Percentiles rank a stretch among this genome's conserved stretches.
These are phyloP conservation scores for Diachasma alloeum DNA, from an alignment of 1,140 invertebrate genomes.

Conservation along the genomic window DNA sequence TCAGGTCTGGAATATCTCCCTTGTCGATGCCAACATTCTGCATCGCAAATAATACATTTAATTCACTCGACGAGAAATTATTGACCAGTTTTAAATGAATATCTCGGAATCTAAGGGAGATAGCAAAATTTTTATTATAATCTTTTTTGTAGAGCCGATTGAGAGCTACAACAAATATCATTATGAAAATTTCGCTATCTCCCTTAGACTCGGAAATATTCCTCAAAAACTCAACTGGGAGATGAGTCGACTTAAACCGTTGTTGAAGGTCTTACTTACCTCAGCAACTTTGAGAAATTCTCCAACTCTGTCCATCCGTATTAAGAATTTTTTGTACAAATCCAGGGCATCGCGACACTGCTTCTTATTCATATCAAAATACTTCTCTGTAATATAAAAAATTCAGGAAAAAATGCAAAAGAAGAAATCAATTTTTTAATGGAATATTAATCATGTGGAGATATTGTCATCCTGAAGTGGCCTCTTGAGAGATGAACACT, in stretches of 20 bases:
- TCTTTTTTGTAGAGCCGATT: no score
- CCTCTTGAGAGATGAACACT: no score
- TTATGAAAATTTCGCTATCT: no score
- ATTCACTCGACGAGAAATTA: background rate
- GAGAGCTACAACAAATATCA: no score
- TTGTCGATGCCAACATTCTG: conserved; percentile 99
- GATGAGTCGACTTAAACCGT: no score
- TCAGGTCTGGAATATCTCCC: conserved; percentile 98
- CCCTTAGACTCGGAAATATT: no score
- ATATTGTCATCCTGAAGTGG: no score
- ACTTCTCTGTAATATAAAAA: conserved; percentile 80
- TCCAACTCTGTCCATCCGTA: conserved; percentile 97
- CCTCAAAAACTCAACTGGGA: no score
- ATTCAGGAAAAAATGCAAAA: background rate
- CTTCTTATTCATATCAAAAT: conserved; percentile 99
- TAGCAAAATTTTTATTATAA: no score
- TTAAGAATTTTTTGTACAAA: conserved; percentile 98
- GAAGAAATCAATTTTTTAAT: no score
- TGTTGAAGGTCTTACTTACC: conserved; percentile 60
- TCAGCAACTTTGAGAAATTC: conserved; percentile 98
- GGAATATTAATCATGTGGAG: no score
- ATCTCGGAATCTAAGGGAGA: no score
- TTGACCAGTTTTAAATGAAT: background rate
- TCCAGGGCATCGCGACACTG: conserved; percentile 97
- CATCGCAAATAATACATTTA: background rate